Evolutionary conservation across 35 echinoderm and acorn worm genomes (phyloP).

Genomic region (Heliocidaris erythrogramma): DNA sequence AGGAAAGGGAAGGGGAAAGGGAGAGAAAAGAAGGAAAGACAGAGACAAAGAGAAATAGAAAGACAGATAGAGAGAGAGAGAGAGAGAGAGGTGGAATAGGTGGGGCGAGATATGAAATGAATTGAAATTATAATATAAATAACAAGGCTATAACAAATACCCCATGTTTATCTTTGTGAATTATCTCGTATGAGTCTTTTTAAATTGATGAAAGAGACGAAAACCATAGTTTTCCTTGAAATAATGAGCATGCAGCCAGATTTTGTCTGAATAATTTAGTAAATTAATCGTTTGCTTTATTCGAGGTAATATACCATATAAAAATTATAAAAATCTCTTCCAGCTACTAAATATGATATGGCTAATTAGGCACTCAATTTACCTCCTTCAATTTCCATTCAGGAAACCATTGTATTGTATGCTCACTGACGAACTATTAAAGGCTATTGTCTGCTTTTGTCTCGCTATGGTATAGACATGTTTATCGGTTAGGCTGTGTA

Average conservation of each 20-base stretch:
- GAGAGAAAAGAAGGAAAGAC: too few relatives aligned
- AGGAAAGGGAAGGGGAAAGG: too few relatives aligned
- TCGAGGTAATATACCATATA: background rate
- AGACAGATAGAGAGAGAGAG: too few relatives aligned
- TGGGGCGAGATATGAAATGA: too few relatives aligned
- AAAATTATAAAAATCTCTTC: background rate
- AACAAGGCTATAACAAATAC: too few relatives aligned
- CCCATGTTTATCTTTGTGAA: too few relatives aligned
- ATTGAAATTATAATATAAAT: too few relatives aligned
- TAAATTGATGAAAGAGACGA: background rate
- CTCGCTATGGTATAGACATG: background rate
- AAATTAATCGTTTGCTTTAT: background rate
- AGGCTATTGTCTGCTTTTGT: background rate
- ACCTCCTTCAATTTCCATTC: background rate
- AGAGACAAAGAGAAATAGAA: too few relatives aligned
- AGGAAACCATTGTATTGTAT: background rate
- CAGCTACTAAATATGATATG: background rate
- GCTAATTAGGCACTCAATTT: background rate
- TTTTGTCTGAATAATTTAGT: background rate
- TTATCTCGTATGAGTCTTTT: too few relatives aligned
- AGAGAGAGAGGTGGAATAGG: too few relatives aligned
- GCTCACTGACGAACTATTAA: too few relatives aligned
- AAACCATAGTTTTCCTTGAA: background rate
- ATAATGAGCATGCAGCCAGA: background rate
- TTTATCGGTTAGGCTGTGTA: background rate